Base-by-base conservation (phyloP, 2,888 invertebrate species). In the Drosophila maculinotata region DNA sequence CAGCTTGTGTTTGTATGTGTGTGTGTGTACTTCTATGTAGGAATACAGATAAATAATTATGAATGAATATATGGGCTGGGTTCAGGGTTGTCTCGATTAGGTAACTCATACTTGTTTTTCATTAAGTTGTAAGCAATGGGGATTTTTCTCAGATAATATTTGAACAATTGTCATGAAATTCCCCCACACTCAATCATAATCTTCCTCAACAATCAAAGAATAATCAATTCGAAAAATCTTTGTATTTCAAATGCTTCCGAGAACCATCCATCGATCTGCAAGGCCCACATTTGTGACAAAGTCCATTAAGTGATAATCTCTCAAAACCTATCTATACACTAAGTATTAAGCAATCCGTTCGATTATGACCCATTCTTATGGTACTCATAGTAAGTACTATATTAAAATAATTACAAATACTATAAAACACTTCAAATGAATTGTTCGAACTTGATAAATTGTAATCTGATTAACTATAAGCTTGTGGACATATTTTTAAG, bases 271-370 rank as follows among this genome's bases (percentile, higher is more conserved):
- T 20, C 2, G 20, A 4, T 15, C 20, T 20, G 7, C 23, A 48
- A 17, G 9, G 36, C 3, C 20, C 1, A 42, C 3, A 33, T 20
- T 28, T 20, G 10, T 0, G 6, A 1, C 52, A 48, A 48, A 48
- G 56, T 56, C 42, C 52, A 33, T 14, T 17, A 33, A 8, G 7
- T 7, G 15, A 7, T 30, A 15, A 64, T 25, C 26, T 26, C 4
- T 14, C 6, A 12, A 7, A 39, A 5, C 14, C 4, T 60, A 31
- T 23, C 2, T 3, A 15, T 20, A 14, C 3, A 44, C 25, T 12
- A 47, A 17, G 20, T 45, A 14, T 25, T 12, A 15, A 14, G 39
- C 20, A 51, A 72, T 56, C 23, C 26, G 14, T 28, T 38, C 9
- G 28, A 44, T 15, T 30, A 15, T 2, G 2, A 23, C 1, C 10